Evolutionary conservation across 2,888 invertebrate species (phyloP), one percentile per base, ranked within the genome.

Genomic region (Hofmannophila pseudospretella): DNA sequence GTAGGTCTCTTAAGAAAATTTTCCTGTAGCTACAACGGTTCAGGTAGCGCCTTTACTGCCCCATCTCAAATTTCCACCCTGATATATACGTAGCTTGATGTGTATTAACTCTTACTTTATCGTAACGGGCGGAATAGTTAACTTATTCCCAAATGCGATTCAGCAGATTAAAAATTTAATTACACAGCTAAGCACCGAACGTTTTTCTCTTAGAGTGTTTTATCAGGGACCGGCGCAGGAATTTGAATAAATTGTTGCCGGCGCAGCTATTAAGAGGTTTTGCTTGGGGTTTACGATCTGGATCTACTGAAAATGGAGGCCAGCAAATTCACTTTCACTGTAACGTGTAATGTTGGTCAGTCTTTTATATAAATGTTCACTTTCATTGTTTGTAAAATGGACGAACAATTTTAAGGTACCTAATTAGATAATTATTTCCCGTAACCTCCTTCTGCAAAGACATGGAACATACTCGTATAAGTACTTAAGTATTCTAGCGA

Each of bases 191-290:
- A 49, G 51, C 45, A 54, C 45, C 46, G 51, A 55, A 58, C 54
- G 58, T 60, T 61, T 65, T 65, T 58, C 47, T 38, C 37, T 25
- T 26, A 34, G 41, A 51, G 49, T 51, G 49, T 53, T 61, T 56
- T 58, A 58, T 58, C 51, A 57, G 58, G 51, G 45, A 44, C 40
- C 46, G 9, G 37, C 33, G 11, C 44, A 63, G 54, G 67, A 68
- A 68, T 67, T 71, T 66, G 51, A 63, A 69, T 70, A 67, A 73
- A 72, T 66, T 67, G 66, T 71, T 64, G 67, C 64, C 56, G 54
- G 61, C 65, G 59, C 52, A 54, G 68, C 70, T 64, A 62, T 70
- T 67, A 68, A 56, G 67, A 64, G 66, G 27, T 68, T 69, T 68
- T 63, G 68, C 58, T 67, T 57, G 40, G 54, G 62, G 49, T 71